Conservation (phyloP, 2,113 vertebrate species). For the Propithecus coquereli region DNA sequence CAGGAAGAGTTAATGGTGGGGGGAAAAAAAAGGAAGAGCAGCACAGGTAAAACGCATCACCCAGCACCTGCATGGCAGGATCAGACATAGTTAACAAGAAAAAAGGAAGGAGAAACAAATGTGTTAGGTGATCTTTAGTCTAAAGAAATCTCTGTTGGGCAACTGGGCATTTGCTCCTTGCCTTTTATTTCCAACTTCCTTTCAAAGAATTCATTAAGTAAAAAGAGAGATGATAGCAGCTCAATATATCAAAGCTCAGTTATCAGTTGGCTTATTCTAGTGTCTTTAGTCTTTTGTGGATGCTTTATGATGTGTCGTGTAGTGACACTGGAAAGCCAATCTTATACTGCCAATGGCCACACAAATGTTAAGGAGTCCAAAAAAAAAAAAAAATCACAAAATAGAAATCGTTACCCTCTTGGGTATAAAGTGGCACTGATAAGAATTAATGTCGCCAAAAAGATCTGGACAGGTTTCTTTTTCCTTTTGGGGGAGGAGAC, state of each 20-base stretch:
- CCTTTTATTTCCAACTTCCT: slow-evolving; percentile 82
- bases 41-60: slow-evolving; percentile 49
- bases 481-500: not conserved
- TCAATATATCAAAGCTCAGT: slow-evolving; percentile 75
- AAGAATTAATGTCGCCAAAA: slow-evolving; percentile 60
- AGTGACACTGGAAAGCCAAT: slow-evolving; percentile 74
- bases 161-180: slow-evolving; percentile 81
- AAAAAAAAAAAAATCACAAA: slow-evolving; percentile 41
- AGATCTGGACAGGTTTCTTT: slow-evolving; percentile 63
- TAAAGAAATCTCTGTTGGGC: slow-evolving; percentile 80
- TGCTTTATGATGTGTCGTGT: slow-evolving; percentile 76
- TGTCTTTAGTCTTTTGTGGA: slow-evolving; percentile 81
- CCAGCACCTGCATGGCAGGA: slow-evolving; percentile 70
- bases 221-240: slow-evolving; percentile 80
- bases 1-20: slow-evolving; percentile 67
- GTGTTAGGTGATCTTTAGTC: slow-evolving; percentile 83
- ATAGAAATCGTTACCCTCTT: slow-evolving; percentile 63
- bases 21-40: slow-evolving; percentile 40
- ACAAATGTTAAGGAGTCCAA: slow-evolving; percentile 51
- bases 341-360: slow-evolving; percentile 64
- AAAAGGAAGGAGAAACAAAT: slow-evolving; percentile 79
- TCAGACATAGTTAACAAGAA: slow-evolving; percentile 78
- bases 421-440: slow-evolving; percentile 71
- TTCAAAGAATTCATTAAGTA: slow-evolving; percentile 78
- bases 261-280: slow-evolving; percentile 79